These are phyloP conservation scores for Hozukius guyotensis DNA, from an alignment of 2,797 vertebrate genomes.

Conservation along the genomic window DNA sequence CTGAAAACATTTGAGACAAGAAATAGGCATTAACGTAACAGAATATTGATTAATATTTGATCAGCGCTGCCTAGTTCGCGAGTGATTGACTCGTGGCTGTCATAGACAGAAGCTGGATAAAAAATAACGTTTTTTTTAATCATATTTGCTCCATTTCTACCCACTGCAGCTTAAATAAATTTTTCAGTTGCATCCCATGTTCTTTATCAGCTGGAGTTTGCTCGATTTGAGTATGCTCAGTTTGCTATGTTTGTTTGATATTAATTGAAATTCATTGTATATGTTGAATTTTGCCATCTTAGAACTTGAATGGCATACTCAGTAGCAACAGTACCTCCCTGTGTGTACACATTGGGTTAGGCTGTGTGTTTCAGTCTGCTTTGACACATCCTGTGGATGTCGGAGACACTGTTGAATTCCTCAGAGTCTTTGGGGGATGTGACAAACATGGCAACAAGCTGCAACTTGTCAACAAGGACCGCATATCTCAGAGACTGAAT, in stretches of 20 bases:
- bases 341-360: background rate
- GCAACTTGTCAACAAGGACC: constrained; percentile 1
- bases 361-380: background rate
- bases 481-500: constrained; percentile 29
- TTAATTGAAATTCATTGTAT: background rate
- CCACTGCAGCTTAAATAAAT: too few relatives aligned
- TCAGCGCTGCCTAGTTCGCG: too few relatives aligned
- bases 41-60: too few relatives aligned
- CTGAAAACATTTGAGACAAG: too few relatives aligned
- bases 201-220: too few relatives aligned
- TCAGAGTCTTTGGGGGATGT: constrained; percentile 26
- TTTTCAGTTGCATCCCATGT: too few relatives aligned
- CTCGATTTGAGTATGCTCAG: background rate
- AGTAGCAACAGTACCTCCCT: background rate
- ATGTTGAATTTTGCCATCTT: background rate
- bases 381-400: constrained; percentile 5
- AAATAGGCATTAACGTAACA: too few relatives aligned
- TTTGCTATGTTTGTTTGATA: background rate
- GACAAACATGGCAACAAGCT: constrained; percentile 39
- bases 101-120: too few relatives aligned
- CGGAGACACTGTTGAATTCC: constrained; percentile 37
- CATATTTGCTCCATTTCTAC: too few relatives aligned
- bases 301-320: too few relatives aligned
- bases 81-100: too few relatives aligned
- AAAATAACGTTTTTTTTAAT: accelerated